Conservation (phyloP, 2,797 vertebrate genomes). For the Acropternis orthonyx region DNA sequence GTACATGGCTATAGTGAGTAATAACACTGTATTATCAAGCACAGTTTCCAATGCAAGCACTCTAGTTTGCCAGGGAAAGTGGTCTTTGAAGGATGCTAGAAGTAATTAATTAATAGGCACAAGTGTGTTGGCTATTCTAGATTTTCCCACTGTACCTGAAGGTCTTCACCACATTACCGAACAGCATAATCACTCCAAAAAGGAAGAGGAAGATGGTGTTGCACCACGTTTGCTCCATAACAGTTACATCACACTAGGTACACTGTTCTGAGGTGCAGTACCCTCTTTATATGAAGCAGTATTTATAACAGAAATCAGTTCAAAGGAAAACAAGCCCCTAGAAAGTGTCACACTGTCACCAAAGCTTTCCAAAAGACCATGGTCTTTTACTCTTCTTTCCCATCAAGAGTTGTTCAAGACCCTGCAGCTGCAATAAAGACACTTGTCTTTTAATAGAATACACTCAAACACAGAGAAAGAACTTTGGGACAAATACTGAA, state of each 20-base stretch:
- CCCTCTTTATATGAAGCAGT: background rate
- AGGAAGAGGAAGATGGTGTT: background rate
- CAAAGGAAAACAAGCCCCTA: background rate
- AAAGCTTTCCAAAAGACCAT: background rate
- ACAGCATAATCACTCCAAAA: background rate
- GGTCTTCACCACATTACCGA: background rate
- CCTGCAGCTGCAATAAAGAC: background rate
- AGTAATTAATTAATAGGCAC: background rate
- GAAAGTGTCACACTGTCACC: background rate
- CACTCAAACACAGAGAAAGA: background rate
- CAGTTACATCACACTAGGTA: background rate
- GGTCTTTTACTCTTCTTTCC: background rate
- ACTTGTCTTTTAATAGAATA: background rate
- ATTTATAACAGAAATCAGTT: background rate
- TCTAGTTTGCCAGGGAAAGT: background rate
- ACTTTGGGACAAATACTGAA: background rate
- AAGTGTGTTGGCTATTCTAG: background rate
- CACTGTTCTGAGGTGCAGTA: background rate
- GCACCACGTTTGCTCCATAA: background rate
- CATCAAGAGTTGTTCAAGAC: background rate
- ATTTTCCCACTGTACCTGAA: background rate
- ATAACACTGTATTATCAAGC: background rate
- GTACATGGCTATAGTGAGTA: background rate
- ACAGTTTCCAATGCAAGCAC: background rate
- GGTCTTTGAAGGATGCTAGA: background rate